phyloP scores from a whole-genome alignment of 1,140 invertebrate species.

The Cylas formicarius region DNA sequence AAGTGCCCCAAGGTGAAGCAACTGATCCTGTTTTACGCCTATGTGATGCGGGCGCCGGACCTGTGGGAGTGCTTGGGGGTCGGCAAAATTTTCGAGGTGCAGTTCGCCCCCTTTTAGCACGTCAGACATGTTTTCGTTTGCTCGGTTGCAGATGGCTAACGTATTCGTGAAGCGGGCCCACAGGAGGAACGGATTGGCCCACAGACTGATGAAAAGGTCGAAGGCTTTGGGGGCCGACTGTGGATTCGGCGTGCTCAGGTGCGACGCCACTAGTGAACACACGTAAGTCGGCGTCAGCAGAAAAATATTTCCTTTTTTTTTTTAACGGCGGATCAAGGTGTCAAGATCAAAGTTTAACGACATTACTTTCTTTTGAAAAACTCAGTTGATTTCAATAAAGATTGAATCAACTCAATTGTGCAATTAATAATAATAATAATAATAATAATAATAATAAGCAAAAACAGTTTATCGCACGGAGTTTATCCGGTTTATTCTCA shows the following conservation, averaged over 20 bases:
- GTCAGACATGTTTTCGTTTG: constrained; percentile 13
- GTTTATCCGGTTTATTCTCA: too few relatives aligned
- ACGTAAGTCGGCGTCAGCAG: constrained; percentile 31
- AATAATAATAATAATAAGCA: too few relatives aligned
- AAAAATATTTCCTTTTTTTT: constrained; percentile 1
- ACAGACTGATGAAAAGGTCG: constrained; percentile 39
- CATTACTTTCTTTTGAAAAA: too few relatives aligned
- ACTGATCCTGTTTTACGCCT: constrained; percentile 41
- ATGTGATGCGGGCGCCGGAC: constrained; percentile 36
- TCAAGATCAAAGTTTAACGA: too few relatives aligned
- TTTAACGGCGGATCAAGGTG: neutral
- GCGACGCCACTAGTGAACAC: constrained; percentile 41
- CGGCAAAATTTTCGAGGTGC: constrained; percentile 41
- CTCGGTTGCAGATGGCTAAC: constrained; percentile 32
- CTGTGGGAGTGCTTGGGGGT: constrained; percentile 40
- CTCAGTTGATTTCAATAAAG: too few relatives aligned
- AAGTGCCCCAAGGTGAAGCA: constrained; percentile 28
- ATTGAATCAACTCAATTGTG: too few relatives aligned
- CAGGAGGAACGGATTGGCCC: constrained; percentile 36
- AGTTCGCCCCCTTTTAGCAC: neutral
- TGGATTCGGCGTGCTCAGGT: constrained; percentile 39
- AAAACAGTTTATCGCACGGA: too few relatives aligned
- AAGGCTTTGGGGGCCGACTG: constrained; percentile 41
- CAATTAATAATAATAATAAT: too few relatives aligned
- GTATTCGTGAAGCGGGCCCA: constrained; percentile 40